phyloP scores from a whole-genome alignment of 2,888 invertebrate genomes.

The Nipponacmea schrenckii region DNA sequence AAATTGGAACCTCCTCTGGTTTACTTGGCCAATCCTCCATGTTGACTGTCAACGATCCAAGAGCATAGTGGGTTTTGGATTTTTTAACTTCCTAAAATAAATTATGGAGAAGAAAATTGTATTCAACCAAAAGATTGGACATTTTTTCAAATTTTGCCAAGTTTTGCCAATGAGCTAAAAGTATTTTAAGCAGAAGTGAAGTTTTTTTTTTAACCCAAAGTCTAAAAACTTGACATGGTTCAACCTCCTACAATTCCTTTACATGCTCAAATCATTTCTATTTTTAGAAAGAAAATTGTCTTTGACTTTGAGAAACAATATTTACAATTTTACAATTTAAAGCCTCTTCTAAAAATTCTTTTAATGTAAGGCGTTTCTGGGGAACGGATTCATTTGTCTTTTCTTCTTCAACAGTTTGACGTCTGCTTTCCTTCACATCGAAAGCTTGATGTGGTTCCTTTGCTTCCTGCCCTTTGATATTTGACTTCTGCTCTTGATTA shows the following conservation, averaged over 20 bases:
- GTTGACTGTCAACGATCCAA: conserved; percentile 13
- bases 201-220: not conserved
- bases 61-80: conserved; percentile 13
- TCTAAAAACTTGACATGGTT: too few relatives aligned
- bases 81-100: conserved; percentile 14
- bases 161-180: not conserved
- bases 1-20: conserved; percentile 15
- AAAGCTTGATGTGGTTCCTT: not conserved
- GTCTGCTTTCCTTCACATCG: not conserved
- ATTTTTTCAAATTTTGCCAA: too few relatives aligned
- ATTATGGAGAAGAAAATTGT: not conserved
- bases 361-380: not conserved
- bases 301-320: not conserved
- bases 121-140: too few relatives aligned
- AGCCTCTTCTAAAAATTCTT: not conserved
- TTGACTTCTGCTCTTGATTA: not conserved
- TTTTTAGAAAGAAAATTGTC: too few relatives aligned
- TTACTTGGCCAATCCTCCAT: conserved; percentile 10
- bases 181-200: not conserved
- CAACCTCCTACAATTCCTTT: too few relatives aligned
- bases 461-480: not conserved
- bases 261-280: too few relatives aligned
- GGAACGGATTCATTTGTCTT: too few relatives aligned
- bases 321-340: not conserved
- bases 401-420: not conserved